Evolutionary conservation across 37 sponge, comb jelly and placozoan genomes (phyloP).

Genomic region (Chondrosia reniformis): DNA sequence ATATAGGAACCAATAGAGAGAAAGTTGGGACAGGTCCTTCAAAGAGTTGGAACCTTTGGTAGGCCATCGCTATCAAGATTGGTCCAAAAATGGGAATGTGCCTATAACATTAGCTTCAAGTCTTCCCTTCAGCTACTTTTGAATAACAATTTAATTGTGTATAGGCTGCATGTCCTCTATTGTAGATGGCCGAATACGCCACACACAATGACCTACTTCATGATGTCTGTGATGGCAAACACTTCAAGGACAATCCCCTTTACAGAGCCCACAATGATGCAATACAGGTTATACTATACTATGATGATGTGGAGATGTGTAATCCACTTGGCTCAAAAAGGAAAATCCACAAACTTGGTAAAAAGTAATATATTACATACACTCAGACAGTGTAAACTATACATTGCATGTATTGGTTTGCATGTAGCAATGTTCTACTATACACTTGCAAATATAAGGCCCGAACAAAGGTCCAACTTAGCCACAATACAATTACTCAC

Average conservation of each 20-base stretch:
- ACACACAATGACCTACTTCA: no score
- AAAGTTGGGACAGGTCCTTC: not conserved
- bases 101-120: not conserved
- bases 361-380: no score
- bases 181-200: no score
- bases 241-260: slow-evolving; percentile 30
- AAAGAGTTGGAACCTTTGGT: not conserved
- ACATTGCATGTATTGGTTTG: no score
- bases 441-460: slow-evolving; percentile 35
- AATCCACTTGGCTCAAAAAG: slow-evolving; percentile 57
- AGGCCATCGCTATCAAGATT: not conserved
- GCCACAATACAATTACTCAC: slow-evolving; percentile 31
- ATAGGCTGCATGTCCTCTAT: no score
- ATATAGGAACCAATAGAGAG: slow-evolving; percentile 8
- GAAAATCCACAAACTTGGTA: slow-evolving; percentile 59
- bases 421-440: slow-evolving; percentile 53
- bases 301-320: slow-evolving; percentile 60
- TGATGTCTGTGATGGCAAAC: slow-evolving; percentile 57
- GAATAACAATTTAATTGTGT: no score
- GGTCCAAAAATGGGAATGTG: not conserved
- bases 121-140: not conserved
- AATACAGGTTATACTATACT: slow-evolving; percentile 51
- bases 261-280: slow-evolving; percentile 16
- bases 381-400: no score
- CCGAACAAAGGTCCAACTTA: slow-evolving; percentile 25